Base-by-base conservation (phyloP, 2,113 vertebrate species). In the Numenius arquata region DNA sequence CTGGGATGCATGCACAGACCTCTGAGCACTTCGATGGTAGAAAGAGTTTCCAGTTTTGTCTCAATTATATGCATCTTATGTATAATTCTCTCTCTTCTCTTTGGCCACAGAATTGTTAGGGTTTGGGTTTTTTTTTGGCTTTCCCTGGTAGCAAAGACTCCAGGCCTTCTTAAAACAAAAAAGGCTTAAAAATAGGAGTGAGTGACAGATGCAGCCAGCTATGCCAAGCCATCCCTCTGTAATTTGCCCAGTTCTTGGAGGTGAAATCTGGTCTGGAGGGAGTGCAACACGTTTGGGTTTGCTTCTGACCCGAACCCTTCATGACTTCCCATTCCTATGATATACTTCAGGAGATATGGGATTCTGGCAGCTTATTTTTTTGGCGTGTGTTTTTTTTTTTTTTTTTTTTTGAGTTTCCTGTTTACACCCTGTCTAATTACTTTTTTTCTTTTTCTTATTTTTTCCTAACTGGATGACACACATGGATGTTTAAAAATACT, bases 401-500 rank as follows among this genome's bases (percentile, higher is more conserved):
- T 32, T 34, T 82, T 66, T 52, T 83, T 83, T 71, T 81, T 75
- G 23, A 85, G 77, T 93, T 97, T 97, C 97, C 96, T 98, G 97
- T 98, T 97, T 97, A 95, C 58, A 89, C 63, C 67, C 87, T 80
- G 58, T 83, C 85, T 91, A 92, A 93, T 95, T 96, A 89, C 75
- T 62, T 88, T 84, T 85, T 83, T 80, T 63, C 21, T 59, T 34
- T 72, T 76, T 88, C 80, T 62, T 23, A 23, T 95, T 95, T 96
- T 94, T 61, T 68, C 52, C 53, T 52, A 76, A 76, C 32, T 70
- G 71, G 87, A 86, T 79, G 89, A 97, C 96, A 96, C 90, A 76
- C 43, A 29, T 80, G 92, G 52, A n/a, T 56, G 27, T 93, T 97
- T 98, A 98, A 98, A 98, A 97, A 98, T 97, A 97, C 15, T 95